Evolutionary conservation across 2,797 vertebrate genomes (phyloP).

Genomic region (Kryptopterus vitreolus): DNA sequence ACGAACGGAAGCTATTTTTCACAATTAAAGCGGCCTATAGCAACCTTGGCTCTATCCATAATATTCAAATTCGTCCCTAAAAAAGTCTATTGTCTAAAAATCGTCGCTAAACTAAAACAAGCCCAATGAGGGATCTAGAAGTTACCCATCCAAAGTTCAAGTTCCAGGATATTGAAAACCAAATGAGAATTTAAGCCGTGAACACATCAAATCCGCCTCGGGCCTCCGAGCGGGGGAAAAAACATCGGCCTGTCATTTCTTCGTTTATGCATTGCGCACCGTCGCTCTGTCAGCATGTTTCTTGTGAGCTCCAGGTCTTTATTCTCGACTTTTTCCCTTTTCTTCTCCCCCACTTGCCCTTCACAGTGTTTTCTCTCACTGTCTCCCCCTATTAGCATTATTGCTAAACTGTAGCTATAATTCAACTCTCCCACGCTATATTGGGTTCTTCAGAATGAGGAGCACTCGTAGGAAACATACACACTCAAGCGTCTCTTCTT

Average conservation of each 20-base stretch:
- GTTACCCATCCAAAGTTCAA: constrained; percentile 26
- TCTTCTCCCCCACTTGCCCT: neutral
- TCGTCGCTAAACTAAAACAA: neutral
- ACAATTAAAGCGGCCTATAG: neutral
- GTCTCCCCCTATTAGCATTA: neutral
- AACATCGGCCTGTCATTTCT: constrained; percentile 30
- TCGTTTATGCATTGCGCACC: constrained; percentile 28
- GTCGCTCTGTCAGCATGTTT: constrained; percentile 32
- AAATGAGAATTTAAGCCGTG: constrained; percentile 34
- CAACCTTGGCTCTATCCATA: neutral
- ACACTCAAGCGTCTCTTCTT: constrained; percentile 33
- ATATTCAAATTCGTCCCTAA: neutral
- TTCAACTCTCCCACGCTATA: constrained; percentile 4
- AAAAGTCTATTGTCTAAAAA: neutral
- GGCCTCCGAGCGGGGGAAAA: constrained; percentile 35
- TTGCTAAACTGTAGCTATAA: neutral
- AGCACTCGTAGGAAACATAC: neutral
- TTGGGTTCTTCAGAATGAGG: neutral
- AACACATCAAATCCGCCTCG: constrained; percentile 32
- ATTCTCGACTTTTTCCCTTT: neutral
- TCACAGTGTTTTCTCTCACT: neutral
- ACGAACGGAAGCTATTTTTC: neutral
- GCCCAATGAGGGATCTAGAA: neutral
- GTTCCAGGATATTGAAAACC: constrained; percentile 30
- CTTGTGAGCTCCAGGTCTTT: constrained; percentile 24